Conservation (phyloP, 2,113 vertebrate species). For the Centropus unirufus region DNA sequence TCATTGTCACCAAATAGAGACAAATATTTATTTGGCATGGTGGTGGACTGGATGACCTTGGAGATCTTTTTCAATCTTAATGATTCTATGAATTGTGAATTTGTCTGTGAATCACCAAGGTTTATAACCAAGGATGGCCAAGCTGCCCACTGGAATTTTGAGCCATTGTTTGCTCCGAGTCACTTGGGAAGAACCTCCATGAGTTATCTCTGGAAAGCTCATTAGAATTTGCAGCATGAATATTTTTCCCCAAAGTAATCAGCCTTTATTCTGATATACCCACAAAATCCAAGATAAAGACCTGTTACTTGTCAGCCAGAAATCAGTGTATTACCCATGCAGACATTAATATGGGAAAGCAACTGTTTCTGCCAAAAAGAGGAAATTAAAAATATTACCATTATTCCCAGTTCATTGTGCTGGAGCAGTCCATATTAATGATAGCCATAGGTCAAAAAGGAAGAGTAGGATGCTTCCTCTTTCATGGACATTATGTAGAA, state of each 20-base stretch:
- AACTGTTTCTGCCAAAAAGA: conserved; percentile 49
- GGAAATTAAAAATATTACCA: conserved; percentile 69
- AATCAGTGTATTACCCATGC: neutral
- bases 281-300: conserved; percentile 27
- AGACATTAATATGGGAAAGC: conserved; percentile 20
- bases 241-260: neutral
- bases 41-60: too few species aligned
- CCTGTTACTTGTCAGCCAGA: neutral
- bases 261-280: neutral
- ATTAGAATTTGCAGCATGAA: conserved; percentile 1
- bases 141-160: neutral
- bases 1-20: neutral
- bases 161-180: neutral
- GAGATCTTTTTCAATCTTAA: too few species aligned
- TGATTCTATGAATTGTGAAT: neutral
- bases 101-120: neutral
- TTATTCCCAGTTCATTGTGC: conserved; percentile 70
- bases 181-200: neutral
- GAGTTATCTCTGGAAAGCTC: neutral
- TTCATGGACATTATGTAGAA: conserved; percentile 1
- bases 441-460: conserved; percentile 45
- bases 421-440: conserved; percentile 60
- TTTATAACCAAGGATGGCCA: neutral
- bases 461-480: neutral
- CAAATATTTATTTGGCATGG: too few species aligned